Percentiles rank a stretch among this genome's conserved stretches.
phyloP scores from a whole-genome alignment of 2,113 vertebrate species.

The Jaculus jaculus region DNA sequence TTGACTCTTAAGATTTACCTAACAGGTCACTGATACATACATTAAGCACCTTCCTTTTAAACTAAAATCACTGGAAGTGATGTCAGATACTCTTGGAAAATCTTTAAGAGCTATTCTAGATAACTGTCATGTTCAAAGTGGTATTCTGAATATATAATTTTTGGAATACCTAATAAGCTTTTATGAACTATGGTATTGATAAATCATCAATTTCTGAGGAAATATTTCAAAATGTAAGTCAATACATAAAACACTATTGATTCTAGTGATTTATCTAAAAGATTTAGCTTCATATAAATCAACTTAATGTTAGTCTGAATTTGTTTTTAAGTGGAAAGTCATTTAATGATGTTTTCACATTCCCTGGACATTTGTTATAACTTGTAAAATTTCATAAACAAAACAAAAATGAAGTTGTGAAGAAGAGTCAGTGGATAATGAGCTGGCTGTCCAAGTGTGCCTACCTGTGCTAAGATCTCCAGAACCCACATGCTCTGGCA shows the following conservation, averaged over 20 bases:
- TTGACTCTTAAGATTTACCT: neutral
- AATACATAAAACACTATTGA: neutral
- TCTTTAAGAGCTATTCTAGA: neutral
- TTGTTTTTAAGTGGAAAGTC: conserved; percentile 27
- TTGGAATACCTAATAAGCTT: neutral
- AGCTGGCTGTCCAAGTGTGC: no score
- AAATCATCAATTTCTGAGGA: neutral
- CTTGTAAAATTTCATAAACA: neutral
- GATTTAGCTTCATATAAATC: neutral
- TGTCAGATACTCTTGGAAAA: neutral
- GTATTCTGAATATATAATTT: neutral
- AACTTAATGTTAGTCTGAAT: neutral
- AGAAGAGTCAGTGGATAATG: no score
- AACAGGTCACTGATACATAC: neutral
- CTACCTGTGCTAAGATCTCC: no score
- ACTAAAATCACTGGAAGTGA: neutral
- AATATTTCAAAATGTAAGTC: neutral
- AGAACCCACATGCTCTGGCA: no score
- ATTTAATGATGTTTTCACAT: neutral
- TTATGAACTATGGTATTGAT: neutral
- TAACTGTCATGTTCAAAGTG: neutral
- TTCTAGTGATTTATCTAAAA: neutral
- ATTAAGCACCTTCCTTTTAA: conserved; percentile 11
- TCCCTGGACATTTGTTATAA: neutral
- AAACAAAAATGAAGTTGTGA: neutral